Evolutionary conservation across 2,113 vertebrate genomes (phyloP).

Genomic region (Odobenus rosmarus): DNA sequence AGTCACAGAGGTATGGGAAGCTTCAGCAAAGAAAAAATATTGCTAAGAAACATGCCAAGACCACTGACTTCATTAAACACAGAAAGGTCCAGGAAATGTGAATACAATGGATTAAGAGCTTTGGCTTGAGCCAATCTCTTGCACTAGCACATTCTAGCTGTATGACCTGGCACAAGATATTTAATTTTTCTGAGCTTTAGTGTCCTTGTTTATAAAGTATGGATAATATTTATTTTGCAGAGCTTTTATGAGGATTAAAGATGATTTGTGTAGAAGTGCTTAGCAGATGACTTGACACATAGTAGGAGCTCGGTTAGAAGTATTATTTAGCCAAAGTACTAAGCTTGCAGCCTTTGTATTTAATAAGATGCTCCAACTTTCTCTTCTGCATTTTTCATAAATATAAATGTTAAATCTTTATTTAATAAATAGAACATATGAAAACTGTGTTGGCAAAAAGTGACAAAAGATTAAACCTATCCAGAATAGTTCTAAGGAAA

Average conservation of each 20-base stretch:
- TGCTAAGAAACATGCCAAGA: not conserved
- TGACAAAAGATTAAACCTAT: not conserved
- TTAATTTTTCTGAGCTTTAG: not conserved
- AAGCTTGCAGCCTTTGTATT: not conserved
- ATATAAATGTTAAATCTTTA: not conserved
- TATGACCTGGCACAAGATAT: not conserved
- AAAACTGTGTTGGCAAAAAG: not conserved
- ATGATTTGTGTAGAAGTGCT: not conserved
- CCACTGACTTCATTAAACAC: not conserved
- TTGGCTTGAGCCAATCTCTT: not conserved
- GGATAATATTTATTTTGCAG: not conserved
- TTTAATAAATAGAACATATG: not conserved
- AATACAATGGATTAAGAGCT: not conserved
- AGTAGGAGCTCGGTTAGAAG: not conserved
- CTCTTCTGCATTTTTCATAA: not conserved
- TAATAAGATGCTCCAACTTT: not conserved
- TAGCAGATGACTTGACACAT: not conserved
- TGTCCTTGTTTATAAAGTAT: conserved; percentile 16
- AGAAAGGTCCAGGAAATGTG: not conserved
- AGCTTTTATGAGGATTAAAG: not conserved
- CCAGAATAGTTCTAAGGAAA: not conserved
- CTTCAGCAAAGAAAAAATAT: not conserved
- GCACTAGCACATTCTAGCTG: not conserved
- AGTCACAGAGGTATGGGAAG: not conserved
- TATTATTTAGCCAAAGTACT: not conserved